Evolutionary conservation across 2,113 vertebrate genomes (phyloP).

Genomic region (Chamaea fasciata): DNA sequence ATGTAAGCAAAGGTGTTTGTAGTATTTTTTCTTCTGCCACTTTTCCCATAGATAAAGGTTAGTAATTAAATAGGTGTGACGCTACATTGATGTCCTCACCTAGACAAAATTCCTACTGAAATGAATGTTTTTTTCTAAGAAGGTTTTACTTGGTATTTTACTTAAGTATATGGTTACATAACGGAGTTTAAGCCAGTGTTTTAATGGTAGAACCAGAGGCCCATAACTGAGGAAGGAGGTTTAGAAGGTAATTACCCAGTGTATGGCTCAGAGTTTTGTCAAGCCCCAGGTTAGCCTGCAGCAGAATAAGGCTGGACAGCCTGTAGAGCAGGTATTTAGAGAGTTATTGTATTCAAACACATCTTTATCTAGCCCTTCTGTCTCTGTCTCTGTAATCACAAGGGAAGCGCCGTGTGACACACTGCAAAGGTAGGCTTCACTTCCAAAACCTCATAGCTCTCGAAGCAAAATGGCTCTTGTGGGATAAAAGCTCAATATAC

Average conservation of each 20-base stretch:
- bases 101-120: neutral
- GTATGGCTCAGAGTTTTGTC: neutral
- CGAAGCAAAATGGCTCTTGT: constrained; percentile 56
- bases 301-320: neutral
- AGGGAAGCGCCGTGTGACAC: constrained; percentile 97
- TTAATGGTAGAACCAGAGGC: neutral
- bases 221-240: neutral
- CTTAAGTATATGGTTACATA: neutral
- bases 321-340: constrained; percentile 42
- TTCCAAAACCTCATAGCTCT: constrained; percentile 70
- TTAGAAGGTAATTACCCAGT: neutral
- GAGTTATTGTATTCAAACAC: constrained; percentile 60
- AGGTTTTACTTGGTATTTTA: neutral
- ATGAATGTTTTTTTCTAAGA: neutral
- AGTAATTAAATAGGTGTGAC: neutral
- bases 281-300: neutral
- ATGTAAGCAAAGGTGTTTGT: neutral
- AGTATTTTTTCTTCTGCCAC: neutral
- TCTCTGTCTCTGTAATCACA: constrained; percentile 93
- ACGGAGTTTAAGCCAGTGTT: neutral
- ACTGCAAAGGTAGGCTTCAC: constrained; percentile 95
- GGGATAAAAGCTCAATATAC: constrained; percentile 1
- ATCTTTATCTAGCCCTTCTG: constrained; percentile 85
- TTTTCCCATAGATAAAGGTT: neutral
- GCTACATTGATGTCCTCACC: neutral